Evolutionary conservation across 2,797 vertebrate species (phyloP).

Genomic region (Pteropus rufus): DNA sequence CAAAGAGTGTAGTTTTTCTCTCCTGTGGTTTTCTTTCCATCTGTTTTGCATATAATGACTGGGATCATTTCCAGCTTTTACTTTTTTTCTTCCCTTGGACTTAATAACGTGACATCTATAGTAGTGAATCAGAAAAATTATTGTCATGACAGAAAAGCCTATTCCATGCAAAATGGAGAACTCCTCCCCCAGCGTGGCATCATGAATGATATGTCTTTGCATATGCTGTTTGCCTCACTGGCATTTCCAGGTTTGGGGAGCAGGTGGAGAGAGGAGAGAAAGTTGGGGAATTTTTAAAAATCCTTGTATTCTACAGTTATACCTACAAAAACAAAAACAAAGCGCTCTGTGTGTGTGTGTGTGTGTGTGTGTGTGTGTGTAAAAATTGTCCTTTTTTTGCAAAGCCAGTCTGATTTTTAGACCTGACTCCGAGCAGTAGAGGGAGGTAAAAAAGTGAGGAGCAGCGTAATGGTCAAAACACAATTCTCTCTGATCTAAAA

Average conservation of each 20-base stretch:
- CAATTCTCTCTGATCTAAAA: not conserved
- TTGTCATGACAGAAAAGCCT: constrained; percentile 61
- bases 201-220: constrained; percentile 34
- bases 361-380: not conserved
- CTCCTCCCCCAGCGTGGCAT: constrained; percentile 1
- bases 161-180: constrained; percentile 55
- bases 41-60: not conserved
- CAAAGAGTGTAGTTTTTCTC: not conserved
- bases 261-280: constrained; percentile 36
- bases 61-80: constrained; percentile 37
- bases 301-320: not conserved
- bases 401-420: not conserved
- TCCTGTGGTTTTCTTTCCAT: constrained; percentile 49
- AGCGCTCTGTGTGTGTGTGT: not conserved
- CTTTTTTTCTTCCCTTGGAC: constrained; percentile 65
- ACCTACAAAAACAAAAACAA: not conserved
- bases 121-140: constrained; percentile 67
- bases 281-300: not conserved
- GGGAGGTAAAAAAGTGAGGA: not conserved
- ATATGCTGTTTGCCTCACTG: constrained; percentile 49
- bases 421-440: not conserved
- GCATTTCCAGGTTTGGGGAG: constrained; percentile 50
- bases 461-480: not conserved
- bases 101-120: constrained; percentile 64
- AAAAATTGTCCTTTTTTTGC: not conserved